Conservation (phyloP, 1,140 invertebrate genomes). For the Leptoteleia sp. region DNA sequence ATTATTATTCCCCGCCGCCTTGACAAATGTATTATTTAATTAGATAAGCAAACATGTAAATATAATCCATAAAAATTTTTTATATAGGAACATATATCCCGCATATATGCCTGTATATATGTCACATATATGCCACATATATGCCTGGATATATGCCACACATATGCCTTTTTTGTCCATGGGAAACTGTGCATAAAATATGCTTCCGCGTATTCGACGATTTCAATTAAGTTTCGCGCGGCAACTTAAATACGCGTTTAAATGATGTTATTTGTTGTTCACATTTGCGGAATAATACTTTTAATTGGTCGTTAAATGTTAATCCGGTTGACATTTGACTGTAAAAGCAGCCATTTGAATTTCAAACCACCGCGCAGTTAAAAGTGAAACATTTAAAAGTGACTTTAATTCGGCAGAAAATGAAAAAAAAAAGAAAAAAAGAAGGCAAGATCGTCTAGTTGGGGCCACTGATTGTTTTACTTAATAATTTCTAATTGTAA, state of each 20-base stretch:
- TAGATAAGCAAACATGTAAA: conserved; percentile 45
- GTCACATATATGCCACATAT: too few relatives aligned
- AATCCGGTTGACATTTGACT: not conserved
- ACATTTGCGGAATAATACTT: conserved; percentile 40
- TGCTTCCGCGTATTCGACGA: conserved; percentile 14
- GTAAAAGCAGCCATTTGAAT: not conserved
- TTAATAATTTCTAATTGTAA: too few relatives aligned
- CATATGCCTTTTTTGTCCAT: too few relatives aligned
- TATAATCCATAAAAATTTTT: too few relatives aligned
- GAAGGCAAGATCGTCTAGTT: too few relatives aligned
- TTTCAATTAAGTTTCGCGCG: conserved; percentile 34
- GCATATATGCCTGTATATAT: too few relatives aligned
- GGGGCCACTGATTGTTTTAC: too few relatives aligned
- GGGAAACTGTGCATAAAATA: conserved; percentile 6
- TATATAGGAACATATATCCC: too few relatives aligned
- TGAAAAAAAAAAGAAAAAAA: too few relatives aligned
- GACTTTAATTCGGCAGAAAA: too few relatives aligned
- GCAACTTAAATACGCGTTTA: conserved; percentile 39
- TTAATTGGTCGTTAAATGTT: conserved; percentile 42
- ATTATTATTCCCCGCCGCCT: conserved; percentile 23
- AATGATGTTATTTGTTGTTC: conserved; percentile 40
- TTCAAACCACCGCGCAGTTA: not conserved
- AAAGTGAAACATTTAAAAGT: too few relatives aligned
- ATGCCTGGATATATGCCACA: too few relatives aligned
- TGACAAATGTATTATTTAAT: conserved; percentile 41